Evolutionary conservation across 2,888 invertebrate species (phyloP), one percentile per base, ranked within the genome.

Genomic region (Tetragonisca angustula): DNA sequence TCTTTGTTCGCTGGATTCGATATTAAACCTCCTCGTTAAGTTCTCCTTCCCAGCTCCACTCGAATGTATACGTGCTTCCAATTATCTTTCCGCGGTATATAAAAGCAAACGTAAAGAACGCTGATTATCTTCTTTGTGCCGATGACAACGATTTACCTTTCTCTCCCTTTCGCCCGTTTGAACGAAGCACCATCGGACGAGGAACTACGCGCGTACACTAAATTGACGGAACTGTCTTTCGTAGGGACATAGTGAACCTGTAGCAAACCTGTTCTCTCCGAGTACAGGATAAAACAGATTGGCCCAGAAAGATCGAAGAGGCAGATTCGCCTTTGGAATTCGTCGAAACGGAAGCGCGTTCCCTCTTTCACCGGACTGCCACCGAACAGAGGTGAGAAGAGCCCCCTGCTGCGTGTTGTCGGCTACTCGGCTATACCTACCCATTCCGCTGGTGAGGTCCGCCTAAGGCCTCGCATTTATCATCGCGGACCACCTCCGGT

Each of bases 401-500:
- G 76, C 90, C 92, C 91, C 93, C 93, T 85, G 92, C 91, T 87
- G 93, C 84, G 92, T 87, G 86, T 88, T 88, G 88, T 89, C 89
- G 88, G 90, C 92, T 92, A 92, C 90, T 90, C 91, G 89, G 88
- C 91, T 92, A n/a, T n/a, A 91, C 92, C 61, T 92, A 91, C 92
- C 91, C 85, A 82, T 78, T 84, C 79, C 77, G 61, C 83, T 80
- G 72, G 79, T 77, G 81, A 87, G 83, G 86, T 69, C 85, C 87
- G 90, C 90, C 89, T 87, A 87, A 90, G 88, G 91, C 89, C 72
- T 81, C 88, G 83, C 92, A 92, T 92, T 90, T 89, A 93, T 93
- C 93, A 92, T 92, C 91, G 86, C 73, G 90, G 92, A 93, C 93
- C 92, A 92, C 92, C 93, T 91, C 91, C 91, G 91, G 92, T 92